Base-by-base conservation (phyloP, 2,113 vertebrate species). In the Platichthys flesus region DNA sequence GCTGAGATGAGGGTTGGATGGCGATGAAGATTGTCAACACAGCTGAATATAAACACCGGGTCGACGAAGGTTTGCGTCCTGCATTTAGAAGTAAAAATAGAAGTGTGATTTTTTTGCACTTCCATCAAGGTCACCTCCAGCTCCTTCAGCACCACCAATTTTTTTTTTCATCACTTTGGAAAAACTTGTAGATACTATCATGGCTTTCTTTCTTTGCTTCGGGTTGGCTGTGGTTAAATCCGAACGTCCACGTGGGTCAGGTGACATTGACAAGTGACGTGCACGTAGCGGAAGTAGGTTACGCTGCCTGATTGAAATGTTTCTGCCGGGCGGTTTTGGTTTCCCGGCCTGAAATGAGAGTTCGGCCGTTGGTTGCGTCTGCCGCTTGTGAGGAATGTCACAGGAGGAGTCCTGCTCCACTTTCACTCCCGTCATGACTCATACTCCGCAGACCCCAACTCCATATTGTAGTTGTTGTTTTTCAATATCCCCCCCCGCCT, bases 351-450 rank as follows among this genome's bases (percentile, higher is more conserved):
- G 56, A 77, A 35, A 56, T 45, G 72, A 73, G 58, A 49, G 35
- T 31, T 21, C 12, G 59, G 18, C 31, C 15, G 58, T 73, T 73
- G 59, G 70, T 74, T 67, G n/a, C 31, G 35, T 57, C 57, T 16
- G 54, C 51, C 2, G 28, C 45, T 62, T 60, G 47, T 42, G 24
- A 77, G 2, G 69, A 81, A 56, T 81, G 47, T 74, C 78, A 76
- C 69, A 74, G 45, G 49, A 57, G 67, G 54, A 67, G 62, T 51
- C 52, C 51, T 67, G 66, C 28, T 66, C 60, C 5, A 3, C 35
- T 62, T 52, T 68, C 16, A 1, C 69, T 66, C 64, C 20, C 45
- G 28, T 45, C 16, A 35, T 91, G 90, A 91, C 71, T 90, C 90
- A 91, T 76, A 42, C 65, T 60, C 51, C 18, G 15, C 59, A 45